Conservation (phyloP, 1,140 invertebrate genomes). For the Sinella curviseta region DNA sequence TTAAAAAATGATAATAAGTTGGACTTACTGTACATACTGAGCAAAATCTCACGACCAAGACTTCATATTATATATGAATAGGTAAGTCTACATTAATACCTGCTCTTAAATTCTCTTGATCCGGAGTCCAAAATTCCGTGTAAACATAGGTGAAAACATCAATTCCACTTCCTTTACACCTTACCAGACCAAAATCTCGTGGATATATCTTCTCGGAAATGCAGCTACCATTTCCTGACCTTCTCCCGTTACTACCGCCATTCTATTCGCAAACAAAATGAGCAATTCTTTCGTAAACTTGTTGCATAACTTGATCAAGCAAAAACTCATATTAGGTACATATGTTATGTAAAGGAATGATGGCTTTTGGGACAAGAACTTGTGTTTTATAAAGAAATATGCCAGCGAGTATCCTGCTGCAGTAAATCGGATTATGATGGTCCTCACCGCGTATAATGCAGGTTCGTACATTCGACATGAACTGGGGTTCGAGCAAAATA, state of each 20-base stretch:
- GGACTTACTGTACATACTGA: too few species aligned
- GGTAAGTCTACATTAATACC: not conserved
- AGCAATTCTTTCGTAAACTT: too few species aligned
- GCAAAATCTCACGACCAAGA: not conserved
- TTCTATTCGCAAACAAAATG: not conserved
- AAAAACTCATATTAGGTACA: not conserved
- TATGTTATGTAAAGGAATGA: too few species aligned
- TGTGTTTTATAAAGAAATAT: too few species aligned
- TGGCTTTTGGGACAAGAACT: too few species aligned
- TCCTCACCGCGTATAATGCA: slow-evolving; percentile 11
- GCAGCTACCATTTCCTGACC: slow-evolving; percentile 38
- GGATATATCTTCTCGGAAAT: slow-evolving; percentile 34
- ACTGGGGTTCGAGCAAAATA: slow-evolving; percentile 34
- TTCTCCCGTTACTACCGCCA: slow-evolving; percentile 32
- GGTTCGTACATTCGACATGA: slow-evolving; percentile 35
- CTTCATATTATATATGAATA: not conserved
- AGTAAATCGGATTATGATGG: not conserved
- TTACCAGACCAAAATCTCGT: slow-evolving; percentile 38
- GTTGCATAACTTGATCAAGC: not conserved
- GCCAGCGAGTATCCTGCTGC: too few species aligned
- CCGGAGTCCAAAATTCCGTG: slow-evolving; percentile 17
- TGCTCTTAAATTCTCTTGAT: not conserved
- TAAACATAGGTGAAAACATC: slow-evolving; percentile 36
- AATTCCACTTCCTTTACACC: slow-evolving; percentile 43
- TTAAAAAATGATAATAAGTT: not conserved